Evolutionary conservation across 2,888 invertebrate species (phyloP), one percentile per base, ranked within the genome.

Genomic region (Cephus sareptanus): DNA sequence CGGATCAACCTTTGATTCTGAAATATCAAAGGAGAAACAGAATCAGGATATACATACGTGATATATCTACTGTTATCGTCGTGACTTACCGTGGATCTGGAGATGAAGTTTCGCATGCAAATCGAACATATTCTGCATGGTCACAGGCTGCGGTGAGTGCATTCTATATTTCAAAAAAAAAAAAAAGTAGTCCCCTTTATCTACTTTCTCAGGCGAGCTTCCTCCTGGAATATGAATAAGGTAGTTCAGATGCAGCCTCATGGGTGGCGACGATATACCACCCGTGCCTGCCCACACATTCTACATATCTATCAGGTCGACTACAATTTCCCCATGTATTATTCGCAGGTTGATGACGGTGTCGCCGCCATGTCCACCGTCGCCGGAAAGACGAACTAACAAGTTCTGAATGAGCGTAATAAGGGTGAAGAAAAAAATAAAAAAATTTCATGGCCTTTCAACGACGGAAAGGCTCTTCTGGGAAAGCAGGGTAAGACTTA

Each of bases 221-320:
- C 56, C 9, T 78, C 77, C 81, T 76, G 78, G 79, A 77, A 80
- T 80, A 81, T 82, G 80, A 84, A 83, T 84, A 83, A 83, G 76
- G 79, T 80, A 81, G 82, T 79, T 81, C 77, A 75, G 79, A 81
- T 82, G 81, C 82, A 79, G 79, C 77, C 79, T 78, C 79, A 76
- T 71, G 33, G 71, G 31, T 71, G 12, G 71, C 23, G 75, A 75
- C 78, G 79, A 82, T 81, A 80, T 79, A 71, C 71, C 31, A 71
- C 71, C 11, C 34, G 34, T 9, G 37, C 35, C 30, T 74, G 34
- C 31, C 31, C 33, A 33, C 71, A 34, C 31, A 71, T 33, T 31
- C 23, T 56, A 23, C 56, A 23, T 56, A 56, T 56, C 56, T 56
- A 56, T 15, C 23, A 23, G 56, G 56, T 56, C 23, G 56, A 56